Evolutionary conservation across 2,888 invertebrate genomes (phyloP).

Genomic region (Mythimna ferrago): DNA sequence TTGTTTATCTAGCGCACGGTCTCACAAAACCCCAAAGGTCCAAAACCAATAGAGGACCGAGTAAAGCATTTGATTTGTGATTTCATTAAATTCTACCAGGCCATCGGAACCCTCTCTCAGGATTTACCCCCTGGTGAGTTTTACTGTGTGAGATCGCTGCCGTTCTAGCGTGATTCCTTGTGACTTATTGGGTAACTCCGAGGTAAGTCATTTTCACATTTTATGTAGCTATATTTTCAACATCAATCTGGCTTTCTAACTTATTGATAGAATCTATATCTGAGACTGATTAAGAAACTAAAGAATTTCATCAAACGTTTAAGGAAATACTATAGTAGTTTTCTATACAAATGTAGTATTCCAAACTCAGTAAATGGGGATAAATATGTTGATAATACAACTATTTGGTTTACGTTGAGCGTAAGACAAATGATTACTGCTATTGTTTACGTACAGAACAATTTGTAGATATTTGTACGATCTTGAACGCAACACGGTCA

Average conservation of each 20-base stretch:
- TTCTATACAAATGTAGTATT: slow-evolving; percentile 19
- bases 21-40: neutral
- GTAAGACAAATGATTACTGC: slow-evolving; percentile 34
- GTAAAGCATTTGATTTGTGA: slow-evolving; percentile 39
- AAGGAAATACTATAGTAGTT: slow-evolving; percentile 1
- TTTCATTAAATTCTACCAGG: slow-evolving; percentile 33
- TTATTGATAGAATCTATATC: slow-evolving; percentile 6
- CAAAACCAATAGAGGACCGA: neutral
- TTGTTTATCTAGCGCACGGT: neutral
- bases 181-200: slow-evolving; percentile 32
- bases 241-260: slow-evolving; percentile 14
- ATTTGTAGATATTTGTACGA: slow-evolving; percentile 42
- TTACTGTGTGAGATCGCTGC: slow-evolving; percentile 26
- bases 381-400: slow-evolving; percentile 31
- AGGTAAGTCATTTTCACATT: slow-evolving; percentile 18
- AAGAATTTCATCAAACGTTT: neutral
- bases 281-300: slow-evolving; percentile 5
- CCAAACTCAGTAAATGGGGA: neutral
- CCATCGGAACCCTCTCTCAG: slow-evolving; percentile 7
- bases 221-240: neutral
- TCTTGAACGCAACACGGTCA: slow-evolving; percentile 36
- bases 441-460: slow-evolving; percentile 50
- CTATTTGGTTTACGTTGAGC: slow-evolving; percentile 34
- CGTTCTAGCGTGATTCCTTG: slow-evolving; percentile 24
- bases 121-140: slow-evolving; percentile 44